Percentiles rank a stretch among this genome's conserved stretches.
Conservation (phyloP, 1,140 invertebrate species). For the Lepidurus packardi region DNA sequence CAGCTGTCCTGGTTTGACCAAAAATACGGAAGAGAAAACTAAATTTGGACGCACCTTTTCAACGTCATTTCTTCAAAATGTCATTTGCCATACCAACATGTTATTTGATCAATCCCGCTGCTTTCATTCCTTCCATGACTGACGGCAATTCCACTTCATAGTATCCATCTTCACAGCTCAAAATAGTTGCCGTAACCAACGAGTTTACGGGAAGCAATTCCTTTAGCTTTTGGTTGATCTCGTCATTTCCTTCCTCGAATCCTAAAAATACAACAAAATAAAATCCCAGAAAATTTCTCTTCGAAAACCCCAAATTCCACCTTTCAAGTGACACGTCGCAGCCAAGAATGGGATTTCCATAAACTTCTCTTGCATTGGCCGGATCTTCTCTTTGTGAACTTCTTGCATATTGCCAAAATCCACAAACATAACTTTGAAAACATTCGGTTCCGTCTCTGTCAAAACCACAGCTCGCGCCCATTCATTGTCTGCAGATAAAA, state of each 20-base stretch:
- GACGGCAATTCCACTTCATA: background rate
- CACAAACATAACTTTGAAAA: background rate
- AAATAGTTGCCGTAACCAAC: background rate
- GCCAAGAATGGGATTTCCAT: background rate
- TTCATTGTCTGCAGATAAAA: background rate
- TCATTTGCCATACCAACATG: too few species aligned
- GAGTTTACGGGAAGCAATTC: background rate
- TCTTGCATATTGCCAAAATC: background rate
- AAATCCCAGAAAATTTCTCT: background rate
- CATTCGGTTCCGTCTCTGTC: background rate
- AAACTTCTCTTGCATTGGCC: background rate
- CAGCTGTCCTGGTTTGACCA: too few species aligned
- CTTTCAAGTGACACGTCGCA: slow-evolving; percentile 6
- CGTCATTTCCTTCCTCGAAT: background rate
- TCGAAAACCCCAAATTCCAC: background rate
- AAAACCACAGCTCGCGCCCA: background rate
- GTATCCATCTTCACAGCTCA: background rate
- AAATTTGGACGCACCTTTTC: too few species aligned
- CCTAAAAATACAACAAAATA: background rate
- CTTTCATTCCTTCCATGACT: background rate
- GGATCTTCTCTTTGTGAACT: background rate
- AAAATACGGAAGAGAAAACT: too few species aligned
- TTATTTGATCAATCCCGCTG: background rate
- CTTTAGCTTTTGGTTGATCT: background rate
- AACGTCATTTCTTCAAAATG: too few species aligned